Evolutionary conservation across 2,888 invertebrate species (phyloP).

Genomic region (Phyto melanocephala): DNA sequence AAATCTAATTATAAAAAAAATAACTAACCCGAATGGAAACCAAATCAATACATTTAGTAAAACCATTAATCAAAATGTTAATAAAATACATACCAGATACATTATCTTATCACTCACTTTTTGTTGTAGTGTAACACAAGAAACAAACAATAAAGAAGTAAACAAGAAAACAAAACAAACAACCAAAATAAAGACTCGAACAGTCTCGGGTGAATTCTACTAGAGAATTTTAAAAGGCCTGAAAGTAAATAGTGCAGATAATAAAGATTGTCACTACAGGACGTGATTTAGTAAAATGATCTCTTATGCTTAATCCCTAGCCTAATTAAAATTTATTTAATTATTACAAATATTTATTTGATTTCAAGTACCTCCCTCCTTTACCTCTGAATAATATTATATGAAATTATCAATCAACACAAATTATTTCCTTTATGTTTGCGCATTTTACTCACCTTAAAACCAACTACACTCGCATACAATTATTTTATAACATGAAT

Average conservation of each 20-base stretch:
- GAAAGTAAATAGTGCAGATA: background rate
- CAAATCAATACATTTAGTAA: slow-evolving; percentile 82
- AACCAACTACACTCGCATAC: no score
- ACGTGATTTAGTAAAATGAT: slow-evolving; percentile 30
- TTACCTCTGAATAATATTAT: no score
- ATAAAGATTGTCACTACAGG: slow-evolving; percentile 17
- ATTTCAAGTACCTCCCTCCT: no score
- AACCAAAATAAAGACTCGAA: slow-evolving; percentile 33
- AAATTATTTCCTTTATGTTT: no score
- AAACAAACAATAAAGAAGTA: no score
- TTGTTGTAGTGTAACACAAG: slow-evolving; percentile 3
- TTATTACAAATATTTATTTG: background rate
- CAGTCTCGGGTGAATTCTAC: slow-evolving; percentile 34
- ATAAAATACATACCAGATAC: background rate
- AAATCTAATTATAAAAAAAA: slow-evolving; percentile 5
- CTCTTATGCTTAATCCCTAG: background rate
- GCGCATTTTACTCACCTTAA: no score
- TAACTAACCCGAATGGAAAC: slow-evolving; percentile 84
- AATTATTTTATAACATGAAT: no score
- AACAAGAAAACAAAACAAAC: background rate
- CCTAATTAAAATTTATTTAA: background rate
- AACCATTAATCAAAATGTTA: slow-evolving; percentile 17
- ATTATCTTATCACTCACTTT: background rate
- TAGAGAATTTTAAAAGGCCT: slow-evolving; percentile 25
- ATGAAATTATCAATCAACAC: no score